Evolutionary conservation across 2,113 vertebrate genomes (phyloP).

Genomic region (Alethe castanea): DNA sequence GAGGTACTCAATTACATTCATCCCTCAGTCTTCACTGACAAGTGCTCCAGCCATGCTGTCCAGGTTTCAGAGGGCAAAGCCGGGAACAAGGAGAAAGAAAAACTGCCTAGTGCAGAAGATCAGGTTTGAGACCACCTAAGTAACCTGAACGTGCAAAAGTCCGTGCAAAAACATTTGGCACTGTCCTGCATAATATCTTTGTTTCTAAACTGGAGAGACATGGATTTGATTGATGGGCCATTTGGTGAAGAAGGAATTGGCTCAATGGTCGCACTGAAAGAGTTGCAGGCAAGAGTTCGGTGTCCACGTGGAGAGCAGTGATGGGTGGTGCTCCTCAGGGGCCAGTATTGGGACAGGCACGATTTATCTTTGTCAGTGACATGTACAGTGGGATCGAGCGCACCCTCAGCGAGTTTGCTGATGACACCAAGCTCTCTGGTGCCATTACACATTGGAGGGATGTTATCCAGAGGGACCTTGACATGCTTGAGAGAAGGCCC

Average conservation of each 20-base stretch:
- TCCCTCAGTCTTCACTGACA: not conserved
- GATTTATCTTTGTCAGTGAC: not conserved
- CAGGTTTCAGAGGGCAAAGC: not conserved
- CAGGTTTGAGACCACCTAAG: not conserved
- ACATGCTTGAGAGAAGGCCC: fast-evolving
- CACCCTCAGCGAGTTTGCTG: not conserved
- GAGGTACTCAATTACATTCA: not conserved
- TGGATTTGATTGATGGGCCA: not conserved
- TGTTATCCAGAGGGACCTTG: not conserved
- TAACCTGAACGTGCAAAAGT: not conserved
- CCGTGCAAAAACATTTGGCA: not conserved
- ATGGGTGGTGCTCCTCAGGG: not conserved
- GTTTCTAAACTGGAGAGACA: not conserved
- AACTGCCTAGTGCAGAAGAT: not conserved
- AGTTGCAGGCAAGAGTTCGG: fast-evolving
- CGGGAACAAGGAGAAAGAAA: not conserved
- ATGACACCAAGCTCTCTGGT: not conserved
- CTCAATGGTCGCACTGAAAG: not conserved
- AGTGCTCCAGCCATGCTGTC: not conserved
- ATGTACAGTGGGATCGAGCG: fast-evolving
- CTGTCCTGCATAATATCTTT: not conserved
- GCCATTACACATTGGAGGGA: fast-evolving
- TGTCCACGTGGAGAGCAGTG: not conserved
- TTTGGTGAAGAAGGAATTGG: not conserved
- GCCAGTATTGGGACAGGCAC: not conserved